phyloP scores from a whole-genome alignment of 2,113 vertebrate species.

The Equus przewalskii region DNA sequence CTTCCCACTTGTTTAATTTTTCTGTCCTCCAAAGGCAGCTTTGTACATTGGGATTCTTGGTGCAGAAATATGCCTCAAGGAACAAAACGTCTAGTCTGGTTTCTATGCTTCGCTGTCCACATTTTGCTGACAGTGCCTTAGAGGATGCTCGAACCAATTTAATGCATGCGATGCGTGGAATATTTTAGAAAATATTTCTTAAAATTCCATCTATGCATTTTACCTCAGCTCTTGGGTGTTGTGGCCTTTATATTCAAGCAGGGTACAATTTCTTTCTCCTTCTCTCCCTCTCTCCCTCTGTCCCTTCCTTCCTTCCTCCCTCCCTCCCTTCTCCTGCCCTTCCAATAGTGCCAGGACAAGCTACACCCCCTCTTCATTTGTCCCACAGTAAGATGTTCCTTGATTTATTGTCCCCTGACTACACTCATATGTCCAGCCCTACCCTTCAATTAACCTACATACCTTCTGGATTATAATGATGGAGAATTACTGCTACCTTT shows the following conservation, averaged over 20 bases:
- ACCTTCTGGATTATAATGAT: not conserved
- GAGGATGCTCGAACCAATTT: not conserved
- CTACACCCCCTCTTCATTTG: too few relatives aligned
- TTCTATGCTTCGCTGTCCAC: not conserved
- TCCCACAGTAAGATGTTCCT: not conserved
- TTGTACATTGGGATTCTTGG: not conserved
- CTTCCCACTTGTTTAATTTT: not conserved
- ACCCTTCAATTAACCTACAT: too few relatives aligned
- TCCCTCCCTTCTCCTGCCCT: not conserved
- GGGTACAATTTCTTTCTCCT: not conserved
- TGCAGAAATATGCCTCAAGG: not conserved
- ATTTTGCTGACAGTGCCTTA: not conserved
- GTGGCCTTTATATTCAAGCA: not conserved
- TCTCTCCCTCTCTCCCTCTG: too few relatives aligned
- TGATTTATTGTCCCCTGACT: not conserved
- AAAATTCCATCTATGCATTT: not conserved
- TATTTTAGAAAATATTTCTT: not conserved
- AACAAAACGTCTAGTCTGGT: too few relatives aligned
- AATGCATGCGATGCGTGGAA: not conserved
- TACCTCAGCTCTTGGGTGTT: not conserved
- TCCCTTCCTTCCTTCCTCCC: not conserved
- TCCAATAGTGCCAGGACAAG: not conserved
- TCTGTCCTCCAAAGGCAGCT: not conserved
- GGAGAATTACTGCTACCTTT: not conserved
- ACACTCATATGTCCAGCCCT: not conserved